Base-by-base conservation (phyloP, 2,797 vertebrate genomes). In the Apogon hyalosoma region DNA sequence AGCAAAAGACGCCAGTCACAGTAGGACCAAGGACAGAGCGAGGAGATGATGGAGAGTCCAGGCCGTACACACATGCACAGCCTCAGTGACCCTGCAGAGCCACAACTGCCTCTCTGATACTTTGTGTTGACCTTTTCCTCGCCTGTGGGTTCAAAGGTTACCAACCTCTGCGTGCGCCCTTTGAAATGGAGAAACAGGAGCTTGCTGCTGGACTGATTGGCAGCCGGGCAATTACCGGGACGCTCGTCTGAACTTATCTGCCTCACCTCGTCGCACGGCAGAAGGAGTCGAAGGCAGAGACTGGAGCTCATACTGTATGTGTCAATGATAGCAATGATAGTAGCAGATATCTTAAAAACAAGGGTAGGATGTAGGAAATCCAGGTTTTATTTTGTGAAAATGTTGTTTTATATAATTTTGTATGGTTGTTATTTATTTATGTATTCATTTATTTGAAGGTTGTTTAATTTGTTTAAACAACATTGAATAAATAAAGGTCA, bases 1-100 rank as follows among this genome's bases (percentile, higher is more conserved):
- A 91, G 87, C 28, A 6, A 59, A 78, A 82, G 91, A 92, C 84
- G 87, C 90, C 88, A 89, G 83, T 64, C 84, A 62, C 83, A 85
- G 67, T 79, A 43, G 80, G 88, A 83, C 73, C 69, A 52, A 47
- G 73, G 59, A 75, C 69, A 61, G 68, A 52, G 46, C 31, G 8
- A 1, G 18, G 9, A 46, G 57, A 6, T 60, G 52, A 69, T 41
- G 3, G 18, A 16, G 42, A 70, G 48, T 47, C 51, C 56, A 40
- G 36, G 47, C 14, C 24, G 40, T 56, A 39, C 36, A 42, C 53
- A 72, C 46, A 28, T 53, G 60, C 52, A 57, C 38, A 49, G 6
- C 38, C 24, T 4, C 48, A 3, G 42, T 72, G 72, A 56, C 80
- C 82, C 71, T 28, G 38, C 2, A 28, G 64, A 80, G 69, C 7